phyloP scores from a whole-genome alignment of 2,888 invertebrate species.

The Heliconius ethilla region DNA sequence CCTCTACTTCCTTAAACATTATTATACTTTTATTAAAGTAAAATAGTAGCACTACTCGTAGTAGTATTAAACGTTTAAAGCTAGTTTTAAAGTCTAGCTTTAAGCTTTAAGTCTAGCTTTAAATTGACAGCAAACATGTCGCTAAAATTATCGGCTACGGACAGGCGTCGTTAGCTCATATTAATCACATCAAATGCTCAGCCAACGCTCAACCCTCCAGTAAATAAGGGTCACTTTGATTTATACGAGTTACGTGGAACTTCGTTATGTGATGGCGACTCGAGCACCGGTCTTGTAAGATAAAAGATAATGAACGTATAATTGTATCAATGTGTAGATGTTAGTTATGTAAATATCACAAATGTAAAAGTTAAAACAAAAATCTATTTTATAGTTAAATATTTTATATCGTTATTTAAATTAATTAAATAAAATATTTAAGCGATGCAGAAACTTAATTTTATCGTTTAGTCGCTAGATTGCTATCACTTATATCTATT shows the following conservation, averaged over 20 bases:
- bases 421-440: background rate
- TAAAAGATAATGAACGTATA: background rate
- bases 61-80: background rate
- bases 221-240: constrained; percentile 16
- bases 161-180: constrained; percentile 15
- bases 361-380: no score
- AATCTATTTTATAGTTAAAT: no score
- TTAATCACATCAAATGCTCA: constrained; percentile 13
- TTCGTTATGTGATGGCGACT: background rate
- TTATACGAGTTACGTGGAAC: constrained; percentile 21
- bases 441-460: background rate
- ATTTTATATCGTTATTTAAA: background rate
- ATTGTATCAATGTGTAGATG: background rate
- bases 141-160: constrained; percentile 19
- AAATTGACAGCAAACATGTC: background rate
- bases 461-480: background rate
- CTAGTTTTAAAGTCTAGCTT: background rate
- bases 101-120: background rate
- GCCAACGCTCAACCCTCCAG: background rate
- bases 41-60: background rate
- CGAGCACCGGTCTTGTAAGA: background rate
- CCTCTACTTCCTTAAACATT: no score
- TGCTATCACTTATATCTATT: no score
- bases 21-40: background rate
- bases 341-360: background rate